Percentiles rank a stretch among this genome's conserved stretches.
Conservation (phyloP, 2,888 invertebrate genomes). For the Pammene fasciana region DNA sequence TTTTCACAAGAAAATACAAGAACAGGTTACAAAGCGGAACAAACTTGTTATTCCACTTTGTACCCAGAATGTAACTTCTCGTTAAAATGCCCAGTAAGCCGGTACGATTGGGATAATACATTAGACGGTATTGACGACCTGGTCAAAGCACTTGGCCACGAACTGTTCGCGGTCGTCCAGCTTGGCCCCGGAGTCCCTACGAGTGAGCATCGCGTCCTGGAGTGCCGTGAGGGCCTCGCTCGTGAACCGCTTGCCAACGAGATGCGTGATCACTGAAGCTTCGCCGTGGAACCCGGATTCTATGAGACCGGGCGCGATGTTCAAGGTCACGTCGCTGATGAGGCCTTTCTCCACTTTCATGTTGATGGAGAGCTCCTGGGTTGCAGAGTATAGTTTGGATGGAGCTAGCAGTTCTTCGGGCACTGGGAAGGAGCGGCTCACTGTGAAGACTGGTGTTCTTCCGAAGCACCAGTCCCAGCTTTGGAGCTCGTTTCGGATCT, state of each 20-base stretch:
- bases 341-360: constrained; percentile 86
- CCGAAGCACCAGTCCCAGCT: constrained; percentile 96
- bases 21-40: no score
- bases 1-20: neutral
- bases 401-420: constrained; percentile 79
- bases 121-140: constrained; percentile 84
- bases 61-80: neutral
- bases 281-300: constrained; percentile 85
- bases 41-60: no score
- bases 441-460: constrained; percentile 92
- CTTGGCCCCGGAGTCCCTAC: constrained; percentile 65
- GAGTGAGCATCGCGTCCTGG: constrained; percentile 79
- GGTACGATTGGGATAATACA: constrained; percentile 22
- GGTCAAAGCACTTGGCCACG: constrained; percentile 85
- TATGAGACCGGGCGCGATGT: constrained; percentile 84
- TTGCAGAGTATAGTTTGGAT: constrained; percentile 65
- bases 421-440: constrained; percentile 86
- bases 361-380: constrained; percentile 83
- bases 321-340: constrained; percentile 86
- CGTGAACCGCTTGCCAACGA: constrained; percentile 86
- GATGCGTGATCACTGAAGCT: constrained; percentile 85
- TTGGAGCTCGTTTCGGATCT: constrained; percentile 86
- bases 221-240: constrained; percentile 85
- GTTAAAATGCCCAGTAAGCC: constrained; percentile 5
- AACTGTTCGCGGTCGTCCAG: constrained; percentile 84